Percentiles rank a stretch among this genome's conserved stretches.
Conservation (phyloP, 2,797 vertebrate species). For the Onychomys leucogaster region DNA sequence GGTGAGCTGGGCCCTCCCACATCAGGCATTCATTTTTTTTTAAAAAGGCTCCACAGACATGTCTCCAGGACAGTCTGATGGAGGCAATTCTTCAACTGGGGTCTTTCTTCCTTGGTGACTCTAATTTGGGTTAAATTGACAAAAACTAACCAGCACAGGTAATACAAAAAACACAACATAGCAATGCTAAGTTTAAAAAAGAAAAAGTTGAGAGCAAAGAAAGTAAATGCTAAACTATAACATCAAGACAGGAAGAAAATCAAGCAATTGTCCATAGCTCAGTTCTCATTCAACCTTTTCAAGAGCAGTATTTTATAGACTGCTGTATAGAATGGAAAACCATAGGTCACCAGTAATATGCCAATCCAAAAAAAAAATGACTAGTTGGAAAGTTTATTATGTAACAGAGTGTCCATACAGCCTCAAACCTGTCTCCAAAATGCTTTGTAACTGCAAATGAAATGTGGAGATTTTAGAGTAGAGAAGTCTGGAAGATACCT, state of each 20-base stretch:
- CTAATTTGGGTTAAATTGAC: neutral
- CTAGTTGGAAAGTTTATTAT: slow-evolving; percentile 6
- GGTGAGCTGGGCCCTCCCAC: neutral
- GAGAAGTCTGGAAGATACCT: neutral
- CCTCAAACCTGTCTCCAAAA: slow-evolving; percentile 24
- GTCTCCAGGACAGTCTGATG: neutral
- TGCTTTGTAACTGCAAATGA: neutral
- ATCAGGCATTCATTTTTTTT: neutral
- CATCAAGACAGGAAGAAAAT: neutral
- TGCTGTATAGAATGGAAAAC: slow-evolving; percentile 39
- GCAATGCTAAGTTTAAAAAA: neutral
- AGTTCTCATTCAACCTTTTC: neutral
- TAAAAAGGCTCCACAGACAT: neutral
- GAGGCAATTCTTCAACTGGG: neutral
- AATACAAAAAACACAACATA: slow-evolving; percentile 31
- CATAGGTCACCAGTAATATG: neutral
- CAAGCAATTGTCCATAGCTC: neutral
- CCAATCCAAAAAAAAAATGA: neutral
- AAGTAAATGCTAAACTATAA: slow-evolving; percentile 48
- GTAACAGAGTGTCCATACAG: neutral
- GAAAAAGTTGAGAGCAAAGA: slow-evolving; percentile 4
- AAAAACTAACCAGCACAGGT: neutral
- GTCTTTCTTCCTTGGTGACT: neutral
- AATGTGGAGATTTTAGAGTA: neutral
- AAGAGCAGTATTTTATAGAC: neutral